Base-by-base conservation (phyloP, 2,888 invertebrate species). In the Drosophila putrida region DNA sequence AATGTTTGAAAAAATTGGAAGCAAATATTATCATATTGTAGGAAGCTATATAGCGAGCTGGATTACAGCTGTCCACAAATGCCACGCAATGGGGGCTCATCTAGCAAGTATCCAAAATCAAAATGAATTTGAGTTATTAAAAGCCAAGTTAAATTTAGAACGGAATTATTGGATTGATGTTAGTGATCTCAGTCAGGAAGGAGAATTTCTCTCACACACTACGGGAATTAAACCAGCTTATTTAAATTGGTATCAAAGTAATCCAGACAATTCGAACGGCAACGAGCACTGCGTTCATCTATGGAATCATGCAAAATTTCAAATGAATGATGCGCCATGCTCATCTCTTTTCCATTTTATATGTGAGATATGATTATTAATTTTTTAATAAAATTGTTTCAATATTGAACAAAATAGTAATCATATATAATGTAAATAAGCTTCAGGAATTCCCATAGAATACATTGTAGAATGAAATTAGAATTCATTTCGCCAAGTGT, bases 1-100 rank as follows among this genome's bases (percentile, higher is more conserved):
- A 20, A 41, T 1, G 20, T 41, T 41, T 41, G 4, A 51, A 46
- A 67, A 72, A 50, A 60, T 67, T 60, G 71, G 66, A 60, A 49
- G 28, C 25, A 46, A 28, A 66, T 41, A 35, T 43, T 41, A 41
- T 10, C 20, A 41, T 5, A 41, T 41, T 20, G 41, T 20, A 41
- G 1, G 10, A 2, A 4, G 4, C 2, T 3, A 10, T 4, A 1
- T 10, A 20, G 20, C 20, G 10, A 4, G 1, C 10, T 41, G 41
- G 41, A 4, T 41, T 20, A 41, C 9, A 20, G 41, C 41, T 4
- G 41, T 10, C 4, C 10, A 41, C 20, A 41, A 9, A 41, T 41
- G 41, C 10, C 41, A 10, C 10, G 10, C 9, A 20, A 10, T 10
- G 9, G 41, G 41, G 9, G 10, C 20, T 20, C 41, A 41, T 10